Conservation (phyloP, 2,888 invertebrate species). For the Hedya salicella region DNA sequence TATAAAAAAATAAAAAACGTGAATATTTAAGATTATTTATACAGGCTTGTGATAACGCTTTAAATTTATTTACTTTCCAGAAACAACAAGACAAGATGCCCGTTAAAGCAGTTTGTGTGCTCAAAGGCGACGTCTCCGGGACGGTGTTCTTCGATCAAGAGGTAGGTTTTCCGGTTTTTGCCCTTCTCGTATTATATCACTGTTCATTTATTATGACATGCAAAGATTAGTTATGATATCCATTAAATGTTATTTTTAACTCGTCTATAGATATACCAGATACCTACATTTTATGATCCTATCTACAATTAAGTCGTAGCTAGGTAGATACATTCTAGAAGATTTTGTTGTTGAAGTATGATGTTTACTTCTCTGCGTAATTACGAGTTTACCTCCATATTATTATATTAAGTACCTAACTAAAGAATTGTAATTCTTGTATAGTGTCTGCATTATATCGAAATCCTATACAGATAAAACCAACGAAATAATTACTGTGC, state of each 20-base stretch:
- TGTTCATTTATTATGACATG: conserved; percentile 46
- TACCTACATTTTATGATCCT: not conserved
- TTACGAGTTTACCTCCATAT: not conserved
- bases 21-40: not conserved
- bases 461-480: no score
- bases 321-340: conserved; percentile 34
- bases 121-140: conserved; percentile 94
- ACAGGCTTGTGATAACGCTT: not conserved
- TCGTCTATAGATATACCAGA: not conserved
- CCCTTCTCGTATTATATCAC: conserved; percentile 19
- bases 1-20: not conserved
- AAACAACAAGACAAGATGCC: conserved; percentile 73
- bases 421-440: no score
- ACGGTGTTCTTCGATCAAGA: conserved; percentile 92
- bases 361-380: not conserved
- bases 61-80: conserved; percentile 23
- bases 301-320: conserved; percentile 14
- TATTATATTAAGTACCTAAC: not conserved
- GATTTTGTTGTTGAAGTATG: conserved; percentile 15
- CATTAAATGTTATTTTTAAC: not conserved
- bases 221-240: not conserved
- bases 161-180: conserved; percentile 70
- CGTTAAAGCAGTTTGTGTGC: conserved; percentile 93
- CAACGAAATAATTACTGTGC: not conserved
- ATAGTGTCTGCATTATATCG: no score